Conservation (phyloP, 1,140 invertebrate species). For the Popillia japonica region DNA sequence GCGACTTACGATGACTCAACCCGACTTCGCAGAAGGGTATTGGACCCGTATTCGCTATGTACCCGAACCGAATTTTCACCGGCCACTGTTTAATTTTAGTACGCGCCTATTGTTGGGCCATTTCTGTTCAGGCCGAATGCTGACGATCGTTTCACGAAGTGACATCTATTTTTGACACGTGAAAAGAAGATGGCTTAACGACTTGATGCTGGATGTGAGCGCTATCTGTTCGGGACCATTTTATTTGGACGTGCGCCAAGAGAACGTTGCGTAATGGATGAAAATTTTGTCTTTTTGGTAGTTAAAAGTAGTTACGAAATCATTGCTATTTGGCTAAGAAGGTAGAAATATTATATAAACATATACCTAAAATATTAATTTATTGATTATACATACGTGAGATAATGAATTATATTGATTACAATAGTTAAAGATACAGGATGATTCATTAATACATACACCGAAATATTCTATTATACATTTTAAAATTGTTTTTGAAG, state of each 20-base stretch:
- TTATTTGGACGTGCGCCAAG: neutral
- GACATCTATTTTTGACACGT: conserved; percentile 38
- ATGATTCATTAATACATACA: no score
- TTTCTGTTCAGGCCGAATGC: conserved; percentile 37
- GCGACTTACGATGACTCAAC: neutral
- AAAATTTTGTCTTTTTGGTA: conserved; percentile 4
- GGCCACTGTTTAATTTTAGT: conserved; percentile 47
- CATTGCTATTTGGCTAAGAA: no score
- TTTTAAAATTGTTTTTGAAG: no score
- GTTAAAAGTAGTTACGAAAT: neutral
- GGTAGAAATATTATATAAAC: no score
- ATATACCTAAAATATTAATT: no score
- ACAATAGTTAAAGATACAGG: no score
- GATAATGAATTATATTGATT: no score
- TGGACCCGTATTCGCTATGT: neutral
- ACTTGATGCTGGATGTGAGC: neutral
- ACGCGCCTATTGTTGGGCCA: conserved; percentile 37
- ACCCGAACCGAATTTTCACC: conserved; percentile 21
- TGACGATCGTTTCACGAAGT: conserved; percentile 16
- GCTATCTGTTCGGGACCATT: neutral
- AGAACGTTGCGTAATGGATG: conserved; percentile 10
- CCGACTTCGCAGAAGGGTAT: neutral
- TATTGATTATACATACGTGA: no score
- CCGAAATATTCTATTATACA: no score
- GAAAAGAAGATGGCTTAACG: neutral